Conservation (phyloP, 2,113 vertebrate genomes). For the Pangasianodon gigas region DNA sequence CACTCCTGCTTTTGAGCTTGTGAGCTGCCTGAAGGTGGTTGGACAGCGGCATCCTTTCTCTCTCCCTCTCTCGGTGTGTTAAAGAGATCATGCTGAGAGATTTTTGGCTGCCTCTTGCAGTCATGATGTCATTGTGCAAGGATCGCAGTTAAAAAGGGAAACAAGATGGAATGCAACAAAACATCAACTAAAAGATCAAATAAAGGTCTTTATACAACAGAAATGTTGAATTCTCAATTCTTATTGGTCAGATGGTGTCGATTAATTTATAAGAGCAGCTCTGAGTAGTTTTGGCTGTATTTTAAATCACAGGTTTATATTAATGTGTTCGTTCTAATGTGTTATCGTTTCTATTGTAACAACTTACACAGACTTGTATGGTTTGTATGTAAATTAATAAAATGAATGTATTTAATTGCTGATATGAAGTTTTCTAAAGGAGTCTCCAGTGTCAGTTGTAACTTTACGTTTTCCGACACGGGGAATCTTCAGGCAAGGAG, state of each 20-base stretch:
- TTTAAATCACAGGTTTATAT: neutral
- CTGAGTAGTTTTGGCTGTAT: neutral
- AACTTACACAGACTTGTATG: neutral
- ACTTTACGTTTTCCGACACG: neutral
- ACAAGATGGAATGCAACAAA: slow-evolving; percentile 8
- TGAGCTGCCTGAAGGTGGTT: slow-evolving; percentile 12
- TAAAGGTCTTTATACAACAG: neutral
- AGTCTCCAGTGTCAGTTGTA: neutral
- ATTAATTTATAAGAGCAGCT: neutral
- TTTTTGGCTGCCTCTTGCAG: slow-evolving; percentile 11
- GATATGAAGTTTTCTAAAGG: neutral
- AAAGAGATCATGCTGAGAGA: slow-evolving; percentile 36
- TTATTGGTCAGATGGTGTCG: neutral
- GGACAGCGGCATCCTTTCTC: neutral
- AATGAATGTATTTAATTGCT: neutral
- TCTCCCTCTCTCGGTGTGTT: slow-evolving; percentile 5
- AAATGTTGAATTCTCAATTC: neutral
- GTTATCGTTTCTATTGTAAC: neutral
- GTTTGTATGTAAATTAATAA: neutral
- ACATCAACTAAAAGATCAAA: neutral
- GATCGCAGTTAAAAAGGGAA: neutral
- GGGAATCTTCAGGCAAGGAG: too few relatives aligned
- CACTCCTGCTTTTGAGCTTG: slow-evolving; percentile 23
- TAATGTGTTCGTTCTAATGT: neutral
- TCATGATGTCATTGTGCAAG: slow-evolving; percentile 2